Base-by-base conservation (phyloP, 2,113 vertebrate genomes). In the Aspiorhynchus laticeps region DNA sequence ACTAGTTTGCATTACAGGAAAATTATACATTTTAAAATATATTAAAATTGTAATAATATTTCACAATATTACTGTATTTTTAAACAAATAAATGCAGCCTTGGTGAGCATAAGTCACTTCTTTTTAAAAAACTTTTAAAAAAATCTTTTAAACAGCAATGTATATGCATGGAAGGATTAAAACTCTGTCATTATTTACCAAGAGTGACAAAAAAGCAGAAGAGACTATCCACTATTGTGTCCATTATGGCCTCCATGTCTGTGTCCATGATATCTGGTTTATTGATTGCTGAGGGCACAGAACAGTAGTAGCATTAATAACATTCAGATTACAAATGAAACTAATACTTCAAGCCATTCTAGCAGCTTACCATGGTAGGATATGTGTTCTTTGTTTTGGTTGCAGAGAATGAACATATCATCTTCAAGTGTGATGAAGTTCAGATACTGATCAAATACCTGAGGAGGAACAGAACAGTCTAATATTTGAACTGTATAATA, bases 381-480 rank as follows among this genome's bases (percentile, higher is more conserved):
- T 92, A 99, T 96, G 90, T 97, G 96, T 87, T 99, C 97, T 91
- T 97, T 99, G 94, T 98, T 99, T 91, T 99, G 98, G 92, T 98
- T 97, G 92, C 97, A 97, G 87, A 99, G 94, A 79, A 99, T 93
- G 84, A 99, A 99, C 98, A 99, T 98, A 92, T 99, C 98, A 91
- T 99, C 97, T 92, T 99, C 98, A 92, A 99, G 95, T 82, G 98
- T 99, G 95, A 99, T 99, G 92, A 99, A 99, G 95, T 99, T 99
- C 90, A 99, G 95, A 94, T 99, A 99, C 33, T 99, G 98, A 94
- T 99, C 98, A 88, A 98, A 99, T 88, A 99, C 98, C 98, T 99
- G 92, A 51, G 90, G 87, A 89, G 81, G 71, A 56, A 80, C 73
- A 87, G n/a, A 84, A 46, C 59, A 24, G 31, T 38, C 56, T 36